Base-by-base conservation (phyloP, 2,888 invertebrate species). In the Nycteola revayana region DNA sequence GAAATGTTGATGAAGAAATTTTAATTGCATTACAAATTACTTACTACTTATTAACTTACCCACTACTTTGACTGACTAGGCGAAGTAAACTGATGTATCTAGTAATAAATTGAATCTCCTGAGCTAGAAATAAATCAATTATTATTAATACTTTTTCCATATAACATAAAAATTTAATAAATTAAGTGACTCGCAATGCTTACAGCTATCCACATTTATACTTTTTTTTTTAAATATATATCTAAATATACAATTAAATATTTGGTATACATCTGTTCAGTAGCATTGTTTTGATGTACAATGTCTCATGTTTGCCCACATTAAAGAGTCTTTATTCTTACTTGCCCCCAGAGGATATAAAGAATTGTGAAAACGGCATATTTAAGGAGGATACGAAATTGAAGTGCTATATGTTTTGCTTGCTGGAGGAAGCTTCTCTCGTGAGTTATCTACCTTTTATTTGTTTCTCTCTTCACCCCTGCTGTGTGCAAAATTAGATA, bases 351-450 rank as follows among this genome's bases (percentile, higher is more conserved):
- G 89, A 79, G 79, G 89, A 89, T 73, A 87, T 89, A 74, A 60
- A 68, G 72, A 88, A 89, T 81, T 89, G 89, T 71, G 88, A 88
- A 82, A 82, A 81, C 64, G 89, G 89, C 75, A 86, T 88, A 81
- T 89, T 89, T 82, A 86, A 89, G 75, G 88, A 89, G 66, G 87
- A 89, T 67, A 54, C 66, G 57, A 87, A 87, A 80, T 79, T 89
- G 76, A 87, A 88, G 78, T 87, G 89, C 80, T 89, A 89, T 75
- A 89, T 89, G 89, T 87, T 80, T 78, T 89, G 89, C 71, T 68
- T 89, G 47, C 44, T 89, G 72, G 89, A 88, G 60, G 89, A 87
- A 73, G 83, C 85, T 59, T 86, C 79, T 54, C 80, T 89, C 55
- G 88, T 89, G 71, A 88, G 89, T 84, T 65, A 65, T 68, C 58